Evolutionary conservation across 2,113 vertebrate genomes (phyloP).

Genomic region (Cygnus buccinator): DNA sequence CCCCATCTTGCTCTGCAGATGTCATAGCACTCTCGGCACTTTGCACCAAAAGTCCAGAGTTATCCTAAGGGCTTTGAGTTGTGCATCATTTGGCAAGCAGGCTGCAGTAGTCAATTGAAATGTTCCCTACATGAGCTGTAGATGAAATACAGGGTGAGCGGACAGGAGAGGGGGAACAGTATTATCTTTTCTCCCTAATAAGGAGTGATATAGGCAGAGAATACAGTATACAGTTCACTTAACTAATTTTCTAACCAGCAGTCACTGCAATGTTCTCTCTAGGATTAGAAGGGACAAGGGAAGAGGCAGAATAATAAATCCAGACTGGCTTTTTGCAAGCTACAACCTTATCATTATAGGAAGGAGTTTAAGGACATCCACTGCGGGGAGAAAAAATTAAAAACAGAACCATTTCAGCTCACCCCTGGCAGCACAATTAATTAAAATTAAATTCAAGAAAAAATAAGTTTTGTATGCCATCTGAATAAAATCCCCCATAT

Average conservation of each 20-base stretch:
- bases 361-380: conserved; percentile 44
- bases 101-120: neutral
- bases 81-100: neutral
- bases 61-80: neutral
- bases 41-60: neutral
- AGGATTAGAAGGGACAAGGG: conserved; percentile 59
- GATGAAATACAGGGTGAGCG: neutral
- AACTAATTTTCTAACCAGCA: conserved; percentile 66
- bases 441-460: conserved; percentile 61
- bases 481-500: conserved; percentile 30
- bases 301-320: conserved; percentile 61
- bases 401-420: conserved; percentile 34
- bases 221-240: conserved; percentile 54
- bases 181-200: conserved; percentile 34
- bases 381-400: conserved; percentile 42
- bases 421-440: conserved; percentile 46
- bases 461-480: conserved; percentile 30
- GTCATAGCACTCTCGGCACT: neutral
- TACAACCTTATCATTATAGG: conserved; percentile 21
- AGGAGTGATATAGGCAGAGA: conserved; percentile 7
- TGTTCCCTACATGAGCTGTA: neutral
- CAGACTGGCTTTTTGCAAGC: conserved; percentile 27
- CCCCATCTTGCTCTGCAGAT: neutral
- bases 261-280: conserved; percentile 49
- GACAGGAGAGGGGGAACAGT: neutral